Base-by-base conservation (phyloP, 2,113 vertebrate genomes). In the Plecturocebus donacophilus region DNA sequence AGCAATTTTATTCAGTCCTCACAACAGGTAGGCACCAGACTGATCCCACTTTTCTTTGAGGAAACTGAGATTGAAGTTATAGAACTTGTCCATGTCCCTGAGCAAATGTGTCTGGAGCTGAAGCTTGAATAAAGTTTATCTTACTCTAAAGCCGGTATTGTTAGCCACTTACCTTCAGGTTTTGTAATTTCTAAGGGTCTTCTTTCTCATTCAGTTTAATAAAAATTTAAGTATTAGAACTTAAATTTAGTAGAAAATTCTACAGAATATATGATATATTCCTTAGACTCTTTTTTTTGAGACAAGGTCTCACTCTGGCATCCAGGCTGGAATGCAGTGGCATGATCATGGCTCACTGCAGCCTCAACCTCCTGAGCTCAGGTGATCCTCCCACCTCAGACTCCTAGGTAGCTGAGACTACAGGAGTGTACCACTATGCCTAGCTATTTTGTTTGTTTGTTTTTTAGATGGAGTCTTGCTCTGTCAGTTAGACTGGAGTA, bases 181-280 rank as follows among this genome's bases (percentile, higher is more conserved):
- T n/a, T 54, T 52, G 35, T 75, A 40, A 66, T 58, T 91, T 91
- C 71, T 87, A 21, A 68, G 68, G 70, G 23, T n/a, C 32, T 1
- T 70, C 40, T 87, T 83, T 88, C 4, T 40, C 70, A n/a, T 58
- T 91, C 32, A 56, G 32, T 91, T 90, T 23, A 49, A 82, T 52
- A 90, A 83, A 30, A 13, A 79, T 47, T 47, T 52, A 82, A 71
- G 58, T 86, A 35, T 90, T 23, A 85, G 27, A 92, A 54, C 25
- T 83, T 87, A 27, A 61, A 61, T 90, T 91, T 75, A 92, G 47
- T 25, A 52, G 40, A 61, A 87, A 84, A 84, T 73, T 95, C 32
- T 87, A 21, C 3, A 82, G 75, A 82, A 47, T 49, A 35, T 71
- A 16, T 86, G 25, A 42, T 81, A 42, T 81, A 27, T 79, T 86